Base-by-base conservation (phyloP, 2,113 vertebrate genomes). In the Ailurus styani region DNA sequence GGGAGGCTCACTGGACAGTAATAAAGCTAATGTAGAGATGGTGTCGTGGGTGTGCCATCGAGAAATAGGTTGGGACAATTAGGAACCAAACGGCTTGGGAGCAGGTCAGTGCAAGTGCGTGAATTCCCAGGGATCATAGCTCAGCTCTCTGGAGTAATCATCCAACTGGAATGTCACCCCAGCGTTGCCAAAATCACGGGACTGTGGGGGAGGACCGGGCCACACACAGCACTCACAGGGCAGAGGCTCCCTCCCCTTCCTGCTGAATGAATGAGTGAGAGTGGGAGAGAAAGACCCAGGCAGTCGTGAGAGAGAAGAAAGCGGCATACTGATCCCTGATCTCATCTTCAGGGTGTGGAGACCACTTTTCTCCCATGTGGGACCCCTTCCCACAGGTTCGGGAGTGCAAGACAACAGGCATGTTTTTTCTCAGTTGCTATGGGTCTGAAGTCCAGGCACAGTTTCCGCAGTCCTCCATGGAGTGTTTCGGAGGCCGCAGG, bases 71-170 rank as follows among this genome's bases (percentile, higher is more conserved):
- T 0, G 0, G 34, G 50, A 29, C 7, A 4, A 0, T 1, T 25
- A 78, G 45, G 27, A 60, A 34, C 55, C 34, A 45, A 54, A 68
- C 0, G 34, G 14, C 52, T 20, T 27, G 20, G 8, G 40, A 7
- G 40, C 10, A 0, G 3, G 8, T 5, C 15, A 4, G 29, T 2
- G 54, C 18, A 23, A 1, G 23, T 18, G 3, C 7, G 6, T 2
- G n/a, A 11, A 62, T 34, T 18, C 40, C 84, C 20, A 5, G 0
- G 8, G 42, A 25, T 31, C 50, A 6, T 0, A 10, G 1, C 2
- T 45, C 27, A 37, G 40, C 54, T 66, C 21, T 2, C 12, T 2
- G 9, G 17, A 90, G 37, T 37, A 37, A 31, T 5, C 3, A 2
- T 7, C 64, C 34, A 0, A 0, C 1, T 0, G 29, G 45, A n/a